Evolutionary conservation across 2,113 vertebrate species (phyloP).

Genomic region (Sinocyclocheilus anshuiensis): DNA sequence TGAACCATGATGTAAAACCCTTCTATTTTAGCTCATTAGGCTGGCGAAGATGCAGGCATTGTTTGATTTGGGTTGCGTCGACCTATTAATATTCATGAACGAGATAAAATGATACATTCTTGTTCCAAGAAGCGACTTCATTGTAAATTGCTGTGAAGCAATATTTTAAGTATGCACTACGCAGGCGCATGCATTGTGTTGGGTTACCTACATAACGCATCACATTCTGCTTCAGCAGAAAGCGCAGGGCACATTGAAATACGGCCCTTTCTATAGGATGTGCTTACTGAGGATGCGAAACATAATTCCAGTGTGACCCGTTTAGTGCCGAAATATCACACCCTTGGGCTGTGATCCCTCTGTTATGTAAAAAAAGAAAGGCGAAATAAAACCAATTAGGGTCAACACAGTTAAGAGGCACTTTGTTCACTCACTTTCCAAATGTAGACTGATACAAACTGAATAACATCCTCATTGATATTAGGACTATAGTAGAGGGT

Average conservation of each 20-base stretch:
- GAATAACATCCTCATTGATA: background rate
- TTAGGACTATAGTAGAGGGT: background rate
- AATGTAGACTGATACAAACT: background rate
- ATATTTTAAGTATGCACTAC: slow-evolving; percentile 57
- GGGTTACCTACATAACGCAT: slow-evolving; percentile 68
- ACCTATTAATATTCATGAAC: slow-evolving; percentile 26
- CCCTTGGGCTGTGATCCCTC: background rate
- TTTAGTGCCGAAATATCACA: background rate
- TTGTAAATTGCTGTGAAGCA: slow-evolving; percentile 26
- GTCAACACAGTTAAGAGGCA: background rate
- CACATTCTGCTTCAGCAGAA: slow-evolving; percentile 68
- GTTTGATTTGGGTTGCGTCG: background rate
- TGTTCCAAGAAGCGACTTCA: background rate
- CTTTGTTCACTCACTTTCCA: background rate
- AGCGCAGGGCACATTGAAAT: slow-evolving; percentile 62
- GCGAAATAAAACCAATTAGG: background rate
- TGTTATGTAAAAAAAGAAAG: background rate
- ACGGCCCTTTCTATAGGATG: slow-evolving; percentile 61
- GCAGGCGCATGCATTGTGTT: slow-evolving; percentile 66
- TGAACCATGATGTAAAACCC: background rate
- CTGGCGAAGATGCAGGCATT: background rate
- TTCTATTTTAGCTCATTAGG: background rate
- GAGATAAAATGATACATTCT: background rate
- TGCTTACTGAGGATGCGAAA: slow-evolving; percentile 66
- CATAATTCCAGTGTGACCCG: slow-evolving; percentile 52